phyloP scores from a whole-genome alignment of 37 sponge, comb jelly and placozoan genomes.

The Aplysina aerophoba region DNA sequence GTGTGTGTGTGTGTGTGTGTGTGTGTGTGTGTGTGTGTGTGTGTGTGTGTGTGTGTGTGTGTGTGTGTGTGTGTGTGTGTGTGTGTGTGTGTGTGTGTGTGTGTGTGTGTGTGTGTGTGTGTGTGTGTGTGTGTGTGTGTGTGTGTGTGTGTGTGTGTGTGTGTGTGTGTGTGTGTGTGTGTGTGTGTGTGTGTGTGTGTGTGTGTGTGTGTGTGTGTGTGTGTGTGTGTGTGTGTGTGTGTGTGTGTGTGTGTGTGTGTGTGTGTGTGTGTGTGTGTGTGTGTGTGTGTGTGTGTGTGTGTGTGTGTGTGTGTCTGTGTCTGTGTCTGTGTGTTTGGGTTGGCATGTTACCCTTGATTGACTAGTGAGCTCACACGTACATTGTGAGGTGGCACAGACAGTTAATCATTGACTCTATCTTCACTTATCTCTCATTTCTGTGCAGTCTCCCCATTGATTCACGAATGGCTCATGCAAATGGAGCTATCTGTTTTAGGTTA shows the following conservation, averaged over 20 bases:
- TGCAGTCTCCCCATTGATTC: constrained; percentile 43
- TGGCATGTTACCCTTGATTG: background rate
- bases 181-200: constrained; percentile 33
- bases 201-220: constrained; percentile 1
- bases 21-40: constrained; percentile 5
- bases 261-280: constrained; percentile 14
- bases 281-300: background rate
- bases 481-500: constrained; percentile 46
- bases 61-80: background rate
- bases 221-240: background rate
- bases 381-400: too few species aligned
- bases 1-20: constrained; percentile 16
- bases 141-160: constrained; percentile 1
- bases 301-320: too few species aligned
- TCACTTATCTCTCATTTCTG: background rate
- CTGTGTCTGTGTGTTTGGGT: background rate
- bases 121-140: constrained; percentile 24
- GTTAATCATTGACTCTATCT: too few species aligned
- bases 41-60: constrained; percentile 34
- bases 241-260: constrained; percentile 8
- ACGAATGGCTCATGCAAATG: constrained; percentile 22
- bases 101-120: constrained; percentile 11
- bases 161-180: constrained; percentile 15
- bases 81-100: background rate
- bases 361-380: too few species aligned